Evolutionary conservation across 2,113 vertebrate species (phyloP).

Genomic region (Hippocampus comes): DNA sequence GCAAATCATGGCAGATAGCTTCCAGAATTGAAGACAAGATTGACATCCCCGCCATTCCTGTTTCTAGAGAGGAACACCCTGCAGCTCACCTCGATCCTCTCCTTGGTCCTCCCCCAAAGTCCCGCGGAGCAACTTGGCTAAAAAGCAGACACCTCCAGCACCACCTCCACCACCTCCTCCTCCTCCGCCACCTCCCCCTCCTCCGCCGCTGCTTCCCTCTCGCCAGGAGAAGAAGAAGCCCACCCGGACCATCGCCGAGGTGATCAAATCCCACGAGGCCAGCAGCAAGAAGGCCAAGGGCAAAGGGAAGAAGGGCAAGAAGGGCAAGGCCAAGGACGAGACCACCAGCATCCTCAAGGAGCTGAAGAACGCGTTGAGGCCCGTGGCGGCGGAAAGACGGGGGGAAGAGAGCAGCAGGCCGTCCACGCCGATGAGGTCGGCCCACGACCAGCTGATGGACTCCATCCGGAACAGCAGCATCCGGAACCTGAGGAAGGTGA

Average conservation of each 20-base stretch:
- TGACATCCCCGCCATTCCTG: neutral
- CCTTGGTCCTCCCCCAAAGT: constrained; percentile 84
- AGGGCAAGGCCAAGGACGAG: constrained; percentile 53
- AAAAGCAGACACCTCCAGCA: constrained; percentile 61
- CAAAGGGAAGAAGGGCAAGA: constrained; percentile 79
- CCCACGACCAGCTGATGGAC: constrained; percentile 91
- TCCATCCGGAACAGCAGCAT: constrained; percentile 85
- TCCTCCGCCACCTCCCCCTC: constrained; percentile 46
- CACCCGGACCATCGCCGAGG: constrained; percentile 89
- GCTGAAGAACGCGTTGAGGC: constrained; percentile 87
- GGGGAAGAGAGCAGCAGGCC: constrained; percentile 83
- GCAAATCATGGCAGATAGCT: neutral
- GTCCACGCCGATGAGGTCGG: constrained; percentile 86
- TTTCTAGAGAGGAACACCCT: constrained; percentile 76
- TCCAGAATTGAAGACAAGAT: neutral
- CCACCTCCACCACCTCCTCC: constrained; percentile 41
- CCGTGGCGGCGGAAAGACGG: constrained; percentile 78
- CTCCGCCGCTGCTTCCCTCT: constrained; percentile 23
- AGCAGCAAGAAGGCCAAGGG: constrained; percentile 69
- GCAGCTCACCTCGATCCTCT: constrained; percentile 80
- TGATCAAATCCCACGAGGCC: constrained; percentile 86
- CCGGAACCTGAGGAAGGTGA: constrained; percentile 79
- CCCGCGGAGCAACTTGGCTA: constrained; percentile 39
- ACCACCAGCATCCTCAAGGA: constrained; percentile 82
- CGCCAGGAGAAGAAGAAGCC: constrained; percentile 70